Evolutionary conservation across 2,888 invertebrate genomes (phyloP), one percentile per base, ranked within the genome.

Genomic region (Harpalus rufipes): DNA sequence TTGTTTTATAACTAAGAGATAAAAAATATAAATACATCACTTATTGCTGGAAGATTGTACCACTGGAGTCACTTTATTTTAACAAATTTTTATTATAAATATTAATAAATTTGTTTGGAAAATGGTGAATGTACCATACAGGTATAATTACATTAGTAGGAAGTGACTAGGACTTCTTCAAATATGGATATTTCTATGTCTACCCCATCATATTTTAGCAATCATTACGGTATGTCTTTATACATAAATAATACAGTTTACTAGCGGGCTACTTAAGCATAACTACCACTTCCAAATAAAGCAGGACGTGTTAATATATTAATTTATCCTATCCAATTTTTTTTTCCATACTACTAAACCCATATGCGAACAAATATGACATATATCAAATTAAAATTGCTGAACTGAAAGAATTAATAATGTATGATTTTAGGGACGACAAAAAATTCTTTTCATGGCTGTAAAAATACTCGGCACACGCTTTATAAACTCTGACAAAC

Each of bases 281-380:
- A 51, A 51, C 44, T 51, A 51, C 44, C 44, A 51, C 44, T 51
- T 12, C 44, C 44, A 51, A 51, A 51, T 51, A 51, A 8, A 12
- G 44, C 44, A 51, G 44, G 44, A 51, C 44, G 8, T 51, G 44
- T 51, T 51, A 51, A 51, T 51, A 51, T 51, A 51, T 51, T 51
- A 51, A 51, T 51, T 51, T 51, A 1, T 8, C 44, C 44, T 32
- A 32, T 32, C 32, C 32, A 3, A 32, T 32, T 32, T 32, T 32
- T 32, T 51, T 51, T 51, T 51, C 4, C 12, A 51, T 51, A 51
- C 44, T 51, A 10, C 10, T 51, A 51, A 51, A 51, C 12, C 12
- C 44, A 51, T 51, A 51, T 12, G 12, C 44, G 44, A 10, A 8
- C 44, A 51, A 7, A 10, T 10, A 51, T 51, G 44, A 51, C 44